Conservation (phyloP, 2,797 vertebrate genomes). For the Enteromius treurensis region DNA sequence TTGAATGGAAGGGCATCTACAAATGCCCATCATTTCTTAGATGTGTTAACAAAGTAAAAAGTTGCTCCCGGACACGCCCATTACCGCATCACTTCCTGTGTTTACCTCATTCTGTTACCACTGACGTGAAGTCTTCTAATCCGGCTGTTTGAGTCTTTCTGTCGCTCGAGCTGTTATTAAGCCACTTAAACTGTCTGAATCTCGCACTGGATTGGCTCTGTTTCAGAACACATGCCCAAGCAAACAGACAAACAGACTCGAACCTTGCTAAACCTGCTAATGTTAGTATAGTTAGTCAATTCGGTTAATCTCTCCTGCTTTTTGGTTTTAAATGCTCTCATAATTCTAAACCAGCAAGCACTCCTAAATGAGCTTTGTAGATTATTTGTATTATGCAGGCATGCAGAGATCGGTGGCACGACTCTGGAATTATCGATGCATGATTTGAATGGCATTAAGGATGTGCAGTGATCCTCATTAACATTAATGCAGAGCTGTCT, state of each 20-base stretch:
- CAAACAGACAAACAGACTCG: background rate
- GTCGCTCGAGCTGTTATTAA: conserved; percentile 39
- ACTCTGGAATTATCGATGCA: background rate
- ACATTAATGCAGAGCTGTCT: conserved; percentile 5
- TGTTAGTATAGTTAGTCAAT: background rate
- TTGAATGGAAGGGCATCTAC: background rate
- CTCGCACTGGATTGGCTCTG: conserved; percentile 14
- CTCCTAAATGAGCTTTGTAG: background rate
- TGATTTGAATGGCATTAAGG: background rate
- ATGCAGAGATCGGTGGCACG: background rate
- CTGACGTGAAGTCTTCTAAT: conserved; percentile 31
- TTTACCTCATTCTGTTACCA: conserved; percentile 11
- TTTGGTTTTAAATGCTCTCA: background rate
- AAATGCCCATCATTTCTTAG: background rate
- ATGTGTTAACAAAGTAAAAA: background rate
- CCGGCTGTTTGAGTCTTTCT: conserved; percentile 37
- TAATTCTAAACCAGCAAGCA: background rate
- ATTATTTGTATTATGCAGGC: background rate
- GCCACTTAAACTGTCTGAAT: conserved; percentile 33
- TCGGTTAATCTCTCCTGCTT: background rate
- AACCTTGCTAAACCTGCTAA: conserved; percentile 15
- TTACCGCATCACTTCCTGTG: conserved; percentile 13
- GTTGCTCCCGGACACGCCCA: background rate
- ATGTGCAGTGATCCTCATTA: conserved; percentile 2
- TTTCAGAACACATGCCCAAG: conserved; percentile 18